Evolutionary conservation across 2,797 vertebrate species (phyloP).

Genomic region (Phylloscopus collybita): DNA sequence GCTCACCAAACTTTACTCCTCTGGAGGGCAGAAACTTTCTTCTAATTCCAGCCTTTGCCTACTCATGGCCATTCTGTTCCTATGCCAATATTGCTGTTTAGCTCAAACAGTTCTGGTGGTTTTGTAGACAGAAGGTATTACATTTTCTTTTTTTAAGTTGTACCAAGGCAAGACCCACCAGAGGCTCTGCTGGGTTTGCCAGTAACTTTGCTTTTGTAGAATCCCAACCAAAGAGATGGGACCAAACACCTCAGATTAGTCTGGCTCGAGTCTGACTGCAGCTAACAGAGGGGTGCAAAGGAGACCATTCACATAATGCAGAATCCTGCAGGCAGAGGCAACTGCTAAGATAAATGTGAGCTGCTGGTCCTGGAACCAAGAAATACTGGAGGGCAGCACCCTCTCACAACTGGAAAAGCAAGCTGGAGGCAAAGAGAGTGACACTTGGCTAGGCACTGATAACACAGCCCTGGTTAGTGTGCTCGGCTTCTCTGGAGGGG

Average conservation of each 20-base stretch:
- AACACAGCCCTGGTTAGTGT: fast-evolving
- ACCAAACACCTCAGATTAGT: fast-evolving
- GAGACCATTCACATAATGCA: fast-evolving
- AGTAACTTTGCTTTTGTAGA: background rate
- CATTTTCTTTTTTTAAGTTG: background rate
- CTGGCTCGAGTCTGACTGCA: background rate
- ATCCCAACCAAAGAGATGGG: background rate
- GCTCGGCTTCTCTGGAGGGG: background rate
- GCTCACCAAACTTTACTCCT: background rate
- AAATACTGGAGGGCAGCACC: background rate
- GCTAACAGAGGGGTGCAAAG: background rate
- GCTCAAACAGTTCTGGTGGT: background rate
- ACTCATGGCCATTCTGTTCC: background rate
- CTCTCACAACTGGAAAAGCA: background rate
- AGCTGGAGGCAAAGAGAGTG: background rate
- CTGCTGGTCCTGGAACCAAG: background rate
- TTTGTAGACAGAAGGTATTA: background rate
- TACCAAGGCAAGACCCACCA: background rate
- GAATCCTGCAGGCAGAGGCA: background rate
- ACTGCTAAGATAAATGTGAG: background rate
- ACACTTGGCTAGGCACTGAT: background rate
- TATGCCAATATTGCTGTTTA: background rate
- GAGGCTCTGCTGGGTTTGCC: background rate
- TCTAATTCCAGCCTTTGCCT: background rate
- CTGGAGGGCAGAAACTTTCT: background rate